Percentiles rank a stretch among this genome's conserved stretches.
Evolutionary conservation across 2,113 vertebrate species (phyloP).

Genomic region (Dendropsophus ebraccatus): DNA sequence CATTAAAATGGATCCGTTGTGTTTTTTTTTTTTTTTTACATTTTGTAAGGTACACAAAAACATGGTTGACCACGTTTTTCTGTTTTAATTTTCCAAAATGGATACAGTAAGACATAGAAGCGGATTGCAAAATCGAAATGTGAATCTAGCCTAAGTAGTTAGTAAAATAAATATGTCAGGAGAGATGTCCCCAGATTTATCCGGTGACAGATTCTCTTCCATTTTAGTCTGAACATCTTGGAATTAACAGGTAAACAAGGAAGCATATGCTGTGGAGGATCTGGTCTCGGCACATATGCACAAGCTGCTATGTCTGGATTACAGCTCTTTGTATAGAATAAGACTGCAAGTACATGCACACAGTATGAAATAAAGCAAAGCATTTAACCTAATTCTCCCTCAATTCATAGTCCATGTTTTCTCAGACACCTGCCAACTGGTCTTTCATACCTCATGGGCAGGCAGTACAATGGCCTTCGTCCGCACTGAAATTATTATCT

Average conservation of each 20-base stretch:
- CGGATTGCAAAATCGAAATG: no score
- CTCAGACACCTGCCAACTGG: conserved; percentile 25
- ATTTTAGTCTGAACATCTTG: neutral
- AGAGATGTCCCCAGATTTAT: no score
- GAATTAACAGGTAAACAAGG: neutral
- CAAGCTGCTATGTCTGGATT: neutral
- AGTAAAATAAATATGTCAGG: neutral
- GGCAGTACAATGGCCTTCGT: conserved; percentile 6
- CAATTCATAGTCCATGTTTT: conserved; percentile 5
- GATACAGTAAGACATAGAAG: no score
- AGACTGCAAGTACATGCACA: neutral
- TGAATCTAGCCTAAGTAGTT: no score
- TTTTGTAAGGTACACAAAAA: no score
- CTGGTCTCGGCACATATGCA: neutral
- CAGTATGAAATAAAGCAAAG: neutral
- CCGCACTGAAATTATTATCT: conserved; percentile 15
- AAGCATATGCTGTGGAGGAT: neutral
- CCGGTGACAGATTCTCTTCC: neutral
- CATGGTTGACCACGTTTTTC: no score
- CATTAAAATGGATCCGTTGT: no score
- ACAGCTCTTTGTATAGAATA: neutral
- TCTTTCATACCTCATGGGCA: conserved; percentile 26
- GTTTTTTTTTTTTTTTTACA: no score
- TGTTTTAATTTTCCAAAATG: no score
- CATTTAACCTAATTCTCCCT: conserved; percentile 22